Conservation (phyloP, 2,113 vertebrate species). For the Lucifuga dentata region DNA sequence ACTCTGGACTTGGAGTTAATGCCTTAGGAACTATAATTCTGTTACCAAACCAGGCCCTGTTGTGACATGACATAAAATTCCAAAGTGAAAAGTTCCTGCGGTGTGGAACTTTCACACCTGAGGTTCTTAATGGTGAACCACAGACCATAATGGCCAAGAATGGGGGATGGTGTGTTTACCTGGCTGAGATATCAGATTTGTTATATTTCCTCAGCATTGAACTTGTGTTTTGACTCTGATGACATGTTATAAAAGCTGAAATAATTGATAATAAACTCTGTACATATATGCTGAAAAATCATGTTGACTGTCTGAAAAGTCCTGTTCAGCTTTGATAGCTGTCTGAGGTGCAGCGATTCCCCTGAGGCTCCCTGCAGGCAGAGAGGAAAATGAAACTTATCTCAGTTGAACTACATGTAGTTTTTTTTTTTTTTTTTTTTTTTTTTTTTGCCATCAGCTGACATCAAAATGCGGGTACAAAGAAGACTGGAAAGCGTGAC, state of each 20-base stretch:
- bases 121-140: no score
- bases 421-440: no score
- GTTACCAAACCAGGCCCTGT: no score
- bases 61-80: no score
- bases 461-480: conserved; percentile 10
- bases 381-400: conserved; percentile 29
- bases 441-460: conserved; percentile 41
- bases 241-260: conserved; percentile 52
- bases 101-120: no score
- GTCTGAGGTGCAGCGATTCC: conserved; percentile 17
- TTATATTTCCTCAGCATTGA: conserved; percentile 34
- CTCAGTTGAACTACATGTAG: no score
- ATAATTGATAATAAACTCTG: conserved; percentile 60
- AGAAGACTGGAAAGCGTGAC: conserved; percentile 5
- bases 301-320: conserved; percentile 45
- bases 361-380: conserved; percentile 20
- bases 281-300: conserved; percentile 31
- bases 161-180: no score
- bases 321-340: conserved; percentile 33
- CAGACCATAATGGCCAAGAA: no score
- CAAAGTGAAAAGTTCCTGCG: no score
- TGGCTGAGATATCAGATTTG: no score
- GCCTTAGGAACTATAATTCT: no score
- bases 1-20: no score
- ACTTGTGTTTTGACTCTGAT: conserved; percentile 32